These are phyloP conservation scores for Morpho achilles DNA, from an alignment of 2,888 invertebrate species.

Conservation along the genomic window DNA sequence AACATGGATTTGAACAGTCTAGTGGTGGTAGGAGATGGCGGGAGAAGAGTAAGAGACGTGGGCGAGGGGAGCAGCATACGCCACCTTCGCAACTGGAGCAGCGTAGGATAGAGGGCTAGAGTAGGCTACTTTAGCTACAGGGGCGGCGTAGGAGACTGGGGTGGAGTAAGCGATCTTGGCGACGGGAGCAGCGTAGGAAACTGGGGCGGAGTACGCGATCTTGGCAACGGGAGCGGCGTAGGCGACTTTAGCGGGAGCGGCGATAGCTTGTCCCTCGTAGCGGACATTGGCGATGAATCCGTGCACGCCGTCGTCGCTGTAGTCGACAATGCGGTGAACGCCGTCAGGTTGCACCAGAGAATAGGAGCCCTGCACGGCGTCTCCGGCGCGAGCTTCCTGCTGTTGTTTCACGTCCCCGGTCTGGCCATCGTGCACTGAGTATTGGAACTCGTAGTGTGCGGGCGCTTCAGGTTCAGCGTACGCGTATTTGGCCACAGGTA, in stretches of 20 bases:
- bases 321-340: conserved; percentile 64
- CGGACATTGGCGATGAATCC: conserved; percentile 71
- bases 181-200: conserved; percentile 23
- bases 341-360: conserved; percentile 73
- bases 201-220: conserved; percentile 24
- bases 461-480: conserved; percentile 50
- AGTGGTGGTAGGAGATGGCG: conserved; percentile 62
- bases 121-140: conserved; percentile 41
- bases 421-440: conserved; percentile 65
- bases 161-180: conserved; percentile 39
- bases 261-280: conserved; percentile 57
- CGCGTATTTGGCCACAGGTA: conserved; percentile 43
- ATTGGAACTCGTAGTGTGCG: conserved; percentile 63
- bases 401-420: conserved; percentile 70
- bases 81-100: conserved; percentile 36
- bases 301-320: conserved; percentile 60
- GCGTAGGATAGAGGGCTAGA: conserved; percentile 27
- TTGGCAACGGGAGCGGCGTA: conserved; percentile 38
- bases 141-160: conserved; percentile 39
- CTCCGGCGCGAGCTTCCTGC: conserved; percentile 63
- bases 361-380: conserved; percentile 67
- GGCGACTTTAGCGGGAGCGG: conserved; percentile 36
- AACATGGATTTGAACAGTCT: conserved; percentile 27
- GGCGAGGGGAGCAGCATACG: conserved; percentile 39
- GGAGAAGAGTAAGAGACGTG: conserved; percentile 61